phyloP scores from a whole-genome alignment of 2,797 vertebrate species.

The Cuculus canorus region DNA sequence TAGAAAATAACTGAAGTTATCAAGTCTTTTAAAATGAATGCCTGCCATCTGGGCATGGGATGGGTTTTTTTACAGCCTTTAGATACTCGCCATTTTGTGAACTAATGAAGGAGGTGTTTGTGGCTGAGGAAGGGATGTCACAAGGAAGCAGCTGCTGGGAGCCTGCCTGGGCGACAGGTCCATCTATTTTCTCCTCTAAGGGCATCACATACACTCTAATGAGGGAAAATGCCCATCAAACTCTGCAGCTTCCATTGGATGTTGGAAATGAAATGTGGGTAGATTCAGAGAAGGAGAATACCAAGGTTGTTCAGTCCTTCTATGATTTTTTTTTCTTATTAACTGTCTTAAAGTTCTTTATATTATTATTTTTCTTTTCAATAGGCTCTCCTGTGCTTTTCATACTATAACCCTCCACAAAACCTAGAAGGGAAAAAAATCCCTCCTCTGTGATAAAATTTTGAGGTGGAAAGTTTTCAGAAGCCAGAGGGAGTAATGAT shows the following conservation, averaged over 20 bases:
- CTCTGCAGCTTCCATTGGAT: constrained; percentile 28
- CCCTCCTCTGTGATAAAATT: constrained; percentile 63
- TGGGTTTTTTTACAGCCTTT: background rate
- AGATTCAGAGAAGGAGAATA: constrained; percentile 38
- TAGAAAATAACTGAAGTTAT: background rate
- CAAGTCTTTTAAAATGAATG: background rate
- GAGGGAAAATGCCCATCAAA: constrained; percentile 64
- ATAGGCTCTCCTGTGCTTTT: constrained; percentile 55
- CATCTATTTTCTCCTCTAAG: constrained; percentile 20
- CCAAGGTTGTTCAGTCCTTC: constrained; percentile 15
- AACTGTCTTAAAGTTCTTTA: constrained; percentile 12
- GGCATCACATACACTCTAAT: constrained; percentile 58
- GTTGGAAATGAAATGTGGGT: constrained; percentile 38
- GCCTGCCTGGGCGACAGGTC: constrained; percentile 13
- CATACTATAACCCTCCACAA: constrained; percentile 47
- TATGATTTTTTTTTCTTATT: background rate
- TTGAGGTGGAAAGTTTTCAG: constrained; percentile 75
- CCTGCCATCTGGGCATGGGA: background rate
- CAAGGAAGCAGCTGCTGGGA: background rate
- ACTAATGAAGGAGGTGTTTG: background rate
- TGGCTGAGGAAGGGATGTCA: background rate
- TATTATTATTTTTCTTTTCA: background rate
- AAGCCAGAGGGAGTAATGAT: background rate
- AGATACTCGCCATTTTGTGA: background rate
- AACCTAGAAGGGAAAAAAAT: background rate